Percentiles rank a stretch among this genome's conserved stretches.
These are phyloP conservation scores for Resseliella maxima DNA, from an alignment of 2,888 invertebrate genomes.

Conservation along the genomic window DNA sequence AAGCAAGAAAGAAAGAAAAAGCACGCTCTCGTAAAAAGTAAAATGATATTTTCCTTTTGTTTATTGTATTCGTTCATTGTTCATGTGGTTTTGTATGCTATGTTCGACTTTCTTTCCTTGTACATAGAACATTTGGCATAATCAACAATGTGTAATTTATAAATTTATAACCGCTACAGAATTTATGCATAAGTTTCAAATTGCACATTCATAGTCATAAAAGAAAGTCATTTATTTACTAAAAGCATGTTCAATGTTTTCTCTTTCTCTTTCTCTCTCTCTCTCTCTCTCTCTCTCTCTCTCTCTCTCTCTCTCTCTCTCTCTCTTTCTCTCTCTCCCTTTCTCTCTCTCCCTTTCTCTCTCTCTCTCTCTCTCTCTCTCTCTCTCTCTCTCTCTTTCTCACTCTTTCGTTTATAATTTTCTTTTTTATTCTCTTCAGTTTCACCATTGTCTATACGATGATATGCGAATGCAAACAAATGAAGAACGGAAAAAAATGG, in stretches of 20 bases:
- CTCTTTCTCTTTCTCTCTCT: not conserved
- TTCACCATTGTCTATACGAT: not conserved
- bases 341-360: not conserved
- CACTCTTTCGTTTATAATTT: too few relatives aligned
- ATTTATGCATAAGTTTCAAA: slow-evolving; percentile 31
- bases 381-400: too few relatives aligned
- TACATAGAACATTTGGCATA: not conserved
- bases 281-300: not conserved
- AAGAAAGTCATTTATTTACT: not conserved
- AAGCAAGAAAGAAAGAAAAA: not conserved
- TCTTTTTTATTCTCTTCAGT: not conserved
- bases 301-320: not conserved
- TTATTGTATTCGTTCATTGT: not conserved
- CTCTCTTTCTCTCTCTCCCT: not conserved
- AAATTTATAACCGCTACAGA: slow-evolving; percentile 10
- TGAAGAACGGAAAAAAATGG: not conserved
- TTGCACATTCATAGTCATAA: slow-evolving; percentile 22
- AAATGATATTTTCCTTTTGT: not conserved
- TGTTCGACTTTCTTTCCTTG: not conserved
- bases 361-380: not conserved
- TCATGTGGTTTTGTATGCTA: too few relatives aligned
- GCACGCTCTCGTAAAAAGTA: not conserved
- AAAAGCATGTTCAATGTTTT: not conserved
- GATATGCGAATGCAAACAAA: not conserved
- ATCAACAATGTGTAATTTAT: slow-evolving; percentile 19